A percentile compares a stretch with the other conserved stretches of the same genome.
phyloP scores from a whole-genome alignment of 2,113 vertebrate genomes.

The Prochilodus magdalenae region DNA sequence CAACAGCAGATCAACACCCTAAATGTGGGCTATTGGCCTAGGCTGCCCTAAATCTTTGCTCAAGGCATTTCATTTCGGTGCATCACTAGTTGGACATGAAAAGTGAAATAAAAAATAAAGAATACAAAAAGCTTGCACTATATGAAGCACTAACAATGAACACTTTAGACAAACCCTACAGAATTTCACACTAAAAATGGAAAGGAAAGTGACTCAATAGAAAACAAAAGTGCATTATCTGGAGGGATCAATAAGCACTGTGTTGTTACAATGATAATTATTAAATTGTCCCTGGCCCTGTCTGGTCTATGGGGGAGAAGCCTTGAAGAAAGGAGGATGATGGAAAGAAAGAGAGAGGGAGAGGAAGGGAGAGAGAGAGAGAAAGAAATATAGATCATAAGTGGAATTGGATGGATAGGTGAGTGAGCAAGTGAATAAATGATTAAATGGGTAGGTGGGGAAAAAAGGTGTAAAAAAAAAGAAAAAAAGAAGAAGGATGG shows the following conservation, averaged over 20 bases:
- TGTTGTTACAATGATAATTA: constrained; percentile 30
- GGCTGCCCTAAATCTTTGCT: no score
- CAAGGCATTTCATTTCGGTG: no score
- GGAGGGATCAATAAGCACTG: neutral
- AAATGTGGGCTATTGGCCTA: no score
- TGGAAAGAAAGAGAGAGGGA: constrained; percentile 2
- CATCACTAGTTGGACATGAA: neutral
- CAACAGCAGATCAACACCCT: no score
- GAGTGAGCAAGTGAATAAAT: constrained; percentile 9
- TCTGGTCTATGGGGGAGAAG: neutral
- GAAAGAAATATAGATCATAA: no score
- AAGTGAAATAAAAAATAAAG: neutral
- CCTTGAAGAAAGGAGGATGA: neutral
- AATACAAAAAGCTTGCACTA: neutral
- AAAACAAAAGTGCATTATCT: neutral
- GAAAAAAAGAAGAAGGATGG: no score
- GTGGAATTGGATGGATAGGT: constrained; percentile 11
- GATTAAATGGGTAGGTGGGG: neutral
- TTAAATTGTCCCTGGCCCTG: neutral
- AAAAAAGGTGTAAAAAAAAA: constrained; percentile 13
- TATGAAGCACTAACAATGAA: neutral
- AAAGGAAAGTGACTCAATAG: neutral
- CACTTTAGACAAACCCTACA: neutral
- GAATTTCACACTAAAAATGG: neutral
- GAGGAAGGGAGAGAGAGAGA: neutral